Evolutionary conservation across 2,113 vertebrate genomes (phyloP).

Genomic region (Psilopogon haemacephalus): DNA sequence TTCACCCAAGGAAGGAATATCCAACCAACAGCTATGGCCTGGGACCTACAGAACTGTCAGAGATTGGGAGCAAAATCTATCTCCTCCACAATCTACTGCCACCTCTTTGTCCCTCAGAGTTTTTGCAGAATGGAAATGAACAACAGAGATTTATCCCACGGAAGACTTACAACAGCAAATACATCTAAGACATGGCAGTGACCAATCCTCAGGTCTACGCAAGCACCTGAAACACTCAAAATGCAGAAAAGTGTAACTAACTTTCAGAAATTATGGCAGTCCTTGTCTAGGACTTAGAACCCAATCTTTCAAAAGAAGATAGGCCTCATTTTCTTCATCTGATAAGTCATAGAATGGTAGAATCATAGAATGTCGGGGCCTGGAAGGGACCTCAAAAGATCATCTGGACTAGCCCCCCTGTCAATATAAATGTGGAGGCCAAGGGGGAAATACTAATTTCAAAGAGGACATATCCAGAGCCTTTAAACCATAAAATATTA

Average conservation of each 20-base stretch:
- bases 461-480: not conserved
- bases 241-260: fast-evolving
- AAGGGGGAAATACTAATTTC: not conserved
- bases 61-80: not conserved
- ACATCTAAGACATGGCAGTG: fast-evolving
- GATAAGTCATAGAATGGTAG: too few species aligned
- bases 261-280: not conserved
- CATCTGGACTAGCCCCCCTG: too few species aligned
- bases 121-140: not conserved
- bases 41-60: not conserved
- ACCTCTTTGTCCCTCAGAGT: not conserved
- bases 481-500: not conserved
- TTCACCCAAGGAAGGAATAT: not conserved
- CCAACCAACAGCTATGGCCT: not conserved
- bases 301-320: not conserved
- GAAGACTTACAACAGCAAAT: not conserved
- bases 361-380: too few species aligned
- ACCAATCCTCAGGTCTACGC: not conserved
- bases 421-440: not conserved
- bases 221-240: not conserved
- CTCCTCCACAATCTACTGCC: not conserved
- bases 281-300: not conserved
- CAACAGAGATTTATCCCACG: not conserved
- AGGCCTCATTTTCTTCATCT: not conserved
- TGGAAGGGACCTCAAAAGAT: too few species aligned